Percentiles rank a stretch among this genome's conserved stretches.
phyloP scores from a whole-genome alignment of 2,113 vertebrate species.

The Phoxinus phoxinus region DNA sequence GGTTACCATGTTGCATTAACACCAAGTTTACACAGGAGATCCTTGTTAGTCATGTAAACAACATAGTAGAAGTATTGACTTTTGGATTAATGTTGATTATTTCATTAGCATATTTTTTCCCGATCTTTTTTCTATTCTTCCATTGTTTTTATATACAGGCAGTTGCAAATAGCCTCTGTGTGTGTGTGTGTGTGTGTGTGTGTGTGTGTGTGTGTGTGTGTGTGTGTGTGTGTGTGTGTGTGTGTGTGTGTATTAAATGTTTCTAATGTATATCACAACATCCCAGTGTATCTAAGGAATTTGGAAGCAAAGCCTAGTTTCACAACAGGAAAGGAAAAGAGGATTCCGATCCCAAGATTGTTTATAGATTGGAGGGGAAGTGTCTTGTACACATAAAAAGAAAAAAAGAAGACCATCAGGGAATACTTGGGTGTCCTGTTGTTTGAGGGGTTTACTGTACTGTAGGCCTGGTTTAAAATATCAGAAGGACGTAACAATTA shows the following conservation, averaged over 20 bases:
- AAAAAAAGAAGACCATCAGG: too few species aligned
- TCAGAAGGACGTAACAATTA: neutral
- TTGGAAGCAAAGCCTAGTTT: constrained; percentile 6
- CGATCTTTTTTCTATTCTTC: too few species aligned
- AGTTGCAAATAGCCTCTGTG: neutral
- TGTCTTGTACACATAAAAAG: constrained; percentile 15
- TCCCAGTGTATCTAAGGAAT: neutral
- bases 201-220: too few species aligned
- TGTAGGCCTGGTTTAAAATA: constrained; percentile 8
- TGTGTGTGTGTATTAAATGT: too few species aligned
- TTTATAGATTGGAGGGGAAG: constrained; percentile 28
- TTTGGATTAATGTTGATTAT: neutral
- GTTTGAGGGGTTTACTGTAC: neutral
- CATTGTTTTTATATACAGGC: neutral
- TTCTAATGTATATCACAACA: neutral
- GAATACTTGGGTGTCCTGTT: constrained; percentile 19
- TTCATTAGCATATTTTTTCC: neutral
- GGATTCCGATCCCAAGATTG: neutral
- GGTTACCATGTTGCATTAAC: neutral
- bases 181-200: too few species aligned
- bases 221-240: too few species aligned
- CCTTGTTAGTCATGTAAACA: neutral
- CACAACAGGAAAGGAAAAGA: constrained; percentile 42
- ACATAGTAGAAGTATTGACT: neutral
- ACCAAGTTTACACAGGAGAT: neutral